phyloP scores from a whole-genome alignment of 2,888 invertebrate species.

The Gnatocerus cornutus region DNA sequence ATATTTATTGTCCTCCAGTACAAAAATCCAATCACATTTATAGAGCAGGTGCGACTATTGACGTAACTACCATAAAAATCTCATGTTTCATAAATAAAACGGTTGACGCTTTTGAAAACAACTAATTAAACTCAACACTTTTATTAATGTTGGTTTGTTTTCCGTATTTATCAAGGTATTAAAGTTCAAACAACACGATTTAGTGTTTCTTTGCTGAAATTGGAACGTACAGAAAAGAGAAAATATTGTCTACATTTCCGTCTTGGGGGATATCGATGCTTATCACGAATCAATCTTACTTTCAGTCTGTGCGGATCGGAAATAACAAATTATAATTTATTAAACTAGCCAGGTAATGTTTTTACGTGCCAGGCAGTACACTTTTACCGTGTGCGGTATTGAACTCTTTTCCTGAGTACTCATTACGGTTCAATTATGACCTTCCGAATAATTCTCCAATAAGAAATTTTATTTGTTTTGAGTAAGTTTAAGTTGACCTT shows the following conservation, averaged over 20 bases:
- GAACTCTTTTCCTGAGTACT: not conserved
- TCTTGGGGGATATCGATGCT: not conserved
- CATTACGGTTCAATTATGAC: slow-evolving; percentile 29
- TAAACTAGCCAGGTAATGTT: not conserved
- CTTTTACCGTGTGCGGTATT: not conserved
- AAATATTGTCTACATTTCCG: not conserved
- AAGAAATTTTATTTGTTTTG: slow-evolving; percentile 29
- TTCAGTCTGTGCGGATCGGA: not conserved
- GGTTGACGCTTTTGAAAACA: no score
- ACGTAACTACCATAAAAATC: no score
- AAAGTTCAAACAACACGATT: no score
- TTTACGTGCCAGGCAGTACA: not conserved
- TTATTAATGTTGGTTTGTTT: no score
- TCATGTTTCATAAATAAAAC: no score
- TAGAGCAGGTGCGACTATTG: no score
- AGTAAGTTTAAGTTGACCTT: slow-evolving; percentile 22
- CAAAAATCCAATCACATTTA: no score
- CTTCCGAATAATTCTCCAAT: slow-evolving; percentile 21
- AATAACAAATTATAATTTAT: not conserved
- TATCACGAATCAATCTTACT: slow-evolving; percentile 6
- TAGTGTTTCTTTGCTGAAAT: no score
- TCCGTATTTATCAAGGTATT: no score
- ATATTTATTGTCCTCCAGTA: no score
- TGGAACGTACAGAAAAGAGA: no score
- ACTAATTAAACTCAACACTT: no score